Evolutionary conservation across 1,140 invertebrate species (phyloP).

Genomic region (Anthonomus grandis): DNA sequence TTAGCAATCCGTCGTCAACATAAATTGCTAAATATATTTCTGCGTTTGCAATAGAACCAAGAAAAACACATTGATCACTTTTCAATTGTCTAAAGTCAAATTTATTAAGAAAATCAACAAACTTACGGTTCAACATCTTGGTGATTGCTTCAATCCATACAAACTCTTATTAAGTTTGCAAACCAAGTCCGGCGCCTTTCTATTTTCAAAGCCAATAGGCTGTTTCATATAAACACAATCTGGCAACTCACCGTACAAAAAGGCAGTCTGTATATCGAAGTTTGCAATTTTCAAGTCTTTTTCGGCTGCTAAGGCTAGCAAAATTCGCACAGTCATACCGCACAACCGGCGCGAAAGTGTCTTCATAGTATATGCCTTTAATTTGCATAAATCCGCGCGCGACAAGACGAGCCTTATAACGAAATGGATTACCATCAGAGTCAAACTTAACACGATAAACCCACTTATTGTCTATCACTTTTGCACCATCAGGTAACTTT

Average conservation of each 20-base stretch:
- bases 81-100: too few relatives aligned
- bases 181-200: slow-evolving; percentile 9
- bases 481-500: too few relatives aligned
- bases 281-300: slow-evolving; percentile 42
- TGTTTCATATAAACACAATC: slow-evolving; percentile 50
- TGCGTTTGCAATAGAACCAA: too few relatives aligned
- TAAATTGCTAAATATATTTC: too few relatives aligned
- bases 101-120: too few relatives aligned
- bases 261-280: slow-evolving; percentile 49
- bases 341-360: slow-evolving; percentile 46
- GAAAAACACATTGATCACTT: too few relatives aligned
- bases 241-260: slow-evolving; percentile 47
- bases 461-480: slow-evolving; percentile 40
- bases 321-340: slow-evolving; percentile 41
- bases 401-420: slow-evolving; percentile 45
- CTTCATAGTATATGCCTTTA: slow-evolving; percentile 43
- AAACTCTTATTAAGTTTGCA: slow-evolving; percentile 43
- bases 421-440: neutral
- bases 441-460: slow-evolving; percentile 39
- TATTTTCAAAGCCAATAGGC: slow-evolving; percentile 39
- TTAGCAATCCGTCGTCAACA: too few relatives aligned
- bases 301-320: slow-evolving; percentile 45
- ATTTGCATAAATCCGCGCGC: slow-evolving; percentile 45
- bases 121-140: slow-evolving; percentile 45
- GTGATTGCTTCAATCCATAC: slow-evolving; percentile 51